A percentile compares a stretch with the other conserved stretches of the same genome.
Evolutionary conservation across 2,888 invertebrate species (phyloP).

Genomic region (Lissonota sp.): DNA sequence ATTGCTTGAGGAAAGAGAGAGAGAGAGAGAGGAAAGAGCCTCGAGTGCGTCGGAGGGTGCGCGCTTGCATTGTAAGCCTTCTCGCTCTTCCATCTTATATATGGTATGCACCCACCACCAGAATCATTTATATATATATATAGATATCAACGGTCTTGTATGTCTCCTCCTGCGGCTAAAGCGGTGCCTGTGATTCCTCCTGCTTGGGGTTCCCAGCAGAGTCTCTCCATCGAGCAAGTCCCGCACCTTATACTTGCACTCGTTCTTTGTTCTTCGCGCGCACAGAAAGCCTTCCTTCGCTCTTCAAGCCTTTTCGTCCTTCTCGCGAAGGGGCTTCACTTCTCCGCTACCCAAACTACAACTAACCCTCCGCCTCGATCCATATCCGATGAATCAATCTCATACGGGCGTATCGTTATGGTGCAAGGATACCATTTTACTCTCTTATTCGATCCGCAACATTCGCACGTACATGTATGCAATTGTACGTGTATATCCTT

Average conservation of each 20-base stretch:
- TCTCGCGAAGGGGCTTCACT: slow-evolving; percentile 36
- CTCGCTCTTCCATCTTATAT: slow-evolving; percentile 79
- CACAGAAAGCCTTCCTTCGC: slow-evolving; percentile 39
- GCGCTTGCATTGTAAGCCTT: slow-evolving; percentile 80
- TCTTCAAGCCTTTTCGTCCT: slow-evolving; percentile 63
- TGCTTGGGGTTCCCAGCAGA: slow-evolving; percentile 53
- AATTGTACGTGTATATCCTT: no score
- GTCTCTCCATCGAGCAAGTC: slow-evolving; percentile 51
- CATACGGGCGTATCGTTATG: slow-evolving; percentile 24
- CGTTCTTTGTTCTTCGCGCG: slow-evolving; percentile 80
- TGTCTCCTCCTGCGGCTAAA: slow-evolving; percentile 67
- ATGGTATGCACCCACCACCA: slow-evolving; percentile 80
- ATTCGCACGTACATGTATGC: slow-evolving; percentile 2
- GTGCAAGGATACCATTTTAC: no score
- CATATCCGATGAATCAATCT: slow-evolving; percentile 11
- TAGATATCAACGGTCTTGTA: slow-evolving; percentile 37
- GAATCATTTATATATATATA: slow-evolving; percentile 54
- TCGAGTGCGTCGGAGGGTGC: slow-evolving; percentile 82
- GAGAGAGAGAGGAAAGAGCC: slow-evolving; percentile 56
- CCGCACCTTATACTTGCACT: slow-evolving; percentile 82
- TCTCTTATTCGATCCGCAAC: slow-evolving; percentile 1
- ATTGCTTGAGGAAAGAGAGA: slow-evolving; percentile 79
- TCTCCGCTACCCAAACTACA: slow-evolving; percentile 48
- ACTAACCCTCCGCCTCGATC: slow-evolving; percentile 54
- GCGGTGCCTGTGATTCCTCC: slow-evolving; percentile 50